These are phyloP conservation scores for Tanytarsus gracilentus DNA, from an alignment of 2,888 invertebrate species.

Conservation along the genomic window DNA sequence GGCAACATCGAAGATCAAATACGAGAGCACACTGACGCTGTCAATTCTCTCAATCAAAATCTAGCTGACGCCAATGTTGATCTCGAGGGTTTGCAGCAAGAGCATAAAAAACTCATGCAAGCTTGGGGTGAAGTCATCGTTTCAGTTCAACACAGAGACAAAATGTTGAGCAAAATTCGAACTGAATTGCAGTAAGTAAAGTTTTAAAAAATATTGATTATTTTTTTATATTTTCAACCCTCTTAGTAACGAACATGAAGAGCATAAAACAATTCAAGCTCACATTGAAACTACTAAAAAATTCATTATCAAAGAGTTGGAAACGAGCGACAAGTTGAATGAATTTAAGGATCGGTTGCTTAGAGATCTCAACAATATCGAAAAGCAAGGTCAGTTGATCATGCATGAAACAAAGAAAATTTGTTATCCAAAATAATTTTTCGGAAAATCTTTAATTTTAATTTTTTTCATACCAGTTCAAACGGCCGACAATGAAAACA, in stretches of 20 bases:
- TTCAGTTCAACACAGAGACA: constrained; percentile 60
- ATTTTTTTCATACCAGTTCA: constrained; percentile 41
- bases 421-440: not conserved
- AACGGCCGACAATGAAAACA: constrained; percentile 47
- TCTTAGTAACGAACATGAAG: constrained; percentile 50
- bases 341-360: constrained; percentile 51
- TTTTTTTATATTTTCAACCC: constrained; percentile 21
- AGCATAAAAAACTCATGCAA: constrained; percentile 58
- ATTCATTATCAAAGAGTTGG: constrained; percentile 55
- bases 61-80: constrained; percentile 63
- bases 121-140: constrained; percentile 68
- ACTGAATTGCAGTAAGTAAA: constrained; percentile 50
- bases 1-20: constrained; percentile 56
- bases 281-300: constrained; percentile 61
- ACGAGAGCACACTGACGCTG: constrained; percentile 54
- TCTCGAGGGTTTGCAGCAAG: constrained; percentile 59
- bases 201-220: constrained; percentile 32
- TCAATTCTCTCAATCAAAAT: constrained; percentile 49
- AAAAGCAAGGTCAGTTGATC: constrained; percentile 41
- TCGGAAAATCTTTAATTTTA: too few species aligned
- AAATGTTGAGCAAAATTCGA: constrained; percentile 52
- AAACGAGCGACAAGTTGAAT: constrained; percentile 54
- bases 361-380: constrained; percentile 47
- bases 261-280: constrained; percentile 47
- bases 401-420: not conserved